These are phyloP conservation scores for Eufriesea mexicana DNA, from an alignment of 1,140 invertebrate genomes.

Conservation along the genomic window DNA sequence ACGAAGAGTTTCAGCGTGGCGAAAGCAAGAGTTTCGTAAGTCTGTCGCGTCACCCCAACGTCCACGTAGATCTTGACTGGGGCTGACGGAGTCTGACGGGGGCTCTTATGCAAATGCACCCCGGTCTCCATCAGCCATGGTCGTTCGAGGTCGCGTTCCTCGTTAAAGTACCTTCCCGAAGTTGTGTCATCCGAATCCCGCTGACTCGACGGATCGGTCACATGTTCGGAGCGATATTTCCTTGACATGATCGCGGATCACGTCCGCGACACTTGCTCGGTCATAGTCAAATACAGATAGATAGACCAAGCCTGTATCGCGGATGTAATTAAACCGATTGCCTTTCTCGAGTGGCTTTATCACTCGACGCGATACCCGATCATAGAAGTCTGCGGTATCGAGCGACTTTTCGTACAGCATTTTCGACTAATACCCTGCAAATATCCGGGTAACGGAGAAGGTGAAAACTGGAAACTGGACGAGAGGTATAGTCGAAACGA, in stretches of 20 bases:
- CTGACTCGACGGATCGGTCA: not conserved
- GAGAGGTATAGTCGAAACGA: not conserved
- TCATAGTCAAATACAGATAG: not conserved
- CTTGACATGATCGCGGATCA: not conserved
- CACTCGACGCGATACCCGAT: not conserved
- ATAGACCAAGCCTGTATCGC: too few relatives aligned
- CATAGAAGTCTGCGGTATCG: too few relatives aligned
- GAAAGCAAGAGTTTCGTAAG: slow-evolving; percentile 4
- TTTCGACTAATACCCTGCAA: too few relatives aligned
- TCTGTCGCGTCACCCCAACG: slow-evolving; percentile 5
- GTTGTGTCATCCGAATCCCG: not conserved
- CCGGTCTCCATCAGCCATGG: not conserved
- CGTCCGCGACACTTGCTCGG: not conserved
- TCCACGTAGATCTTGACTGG: not conserved
- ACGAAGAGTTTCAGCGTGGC: too few relatives aligned
- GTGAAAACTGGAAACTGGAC: not conserved
- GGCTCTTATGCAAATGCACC: slow-evolving; percentile 36
- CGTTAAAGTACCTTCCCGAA: not conserved
- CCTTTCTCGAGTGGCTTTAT: not conserved
- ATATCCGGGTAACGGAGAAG: too few relatives aligned
- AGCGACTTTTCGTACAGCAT: too few relatives aligned
- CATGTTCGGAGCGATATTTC: not conserved
- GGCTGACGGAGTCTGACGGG: slow-evolving; percentile 24
- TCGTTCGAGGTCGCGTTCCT: slow-evolving; percentile 5
- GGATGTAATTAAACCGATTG: not conserved